phyloP scores from a whole-genome alignment of 2,113 vertebrate species.

The Callorhinus ursinus region DNA sequence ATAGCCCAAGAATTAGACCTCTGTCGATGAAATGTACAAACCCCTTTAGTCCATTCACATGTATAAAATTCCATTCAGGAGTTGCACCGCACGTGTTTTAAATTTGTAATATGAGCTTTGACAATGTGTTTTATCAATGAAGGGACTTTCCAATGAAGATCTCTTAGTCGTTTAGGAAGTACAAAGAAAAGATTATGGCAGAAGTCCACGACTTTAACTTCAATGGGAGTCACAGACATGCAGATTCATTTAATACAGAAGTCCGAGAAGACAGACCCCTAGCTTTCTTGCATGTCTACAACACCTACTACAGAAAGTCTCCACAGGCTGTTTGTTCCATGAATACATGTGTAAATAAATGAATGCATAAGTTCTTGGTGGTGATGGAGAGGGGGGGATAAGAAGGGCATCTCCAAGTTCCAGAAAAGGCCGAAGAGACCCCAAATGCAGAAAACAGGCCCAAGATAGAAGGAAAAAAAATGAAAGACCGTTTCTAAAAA shows the following conservation, averaged over 20 bases:
- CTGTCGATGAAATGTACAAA: constrained; percentile 26
- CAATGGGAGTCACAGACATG: neutral
- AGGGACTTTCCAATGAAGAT: constrained; percentile 45
- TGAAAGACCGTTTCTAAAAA: neutral
- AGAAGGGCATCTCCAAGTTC: neutral
- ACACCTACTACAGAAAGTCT: neutral
- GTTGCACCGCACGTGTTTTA: neutral
- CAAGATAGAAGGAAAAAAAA: neutral
- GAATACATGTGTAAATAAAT: neutral
- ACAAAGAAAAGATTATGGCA: constrained; percentile 38
- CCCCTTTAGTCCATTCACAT: neutral
- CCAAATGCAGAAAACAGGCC: neutral
- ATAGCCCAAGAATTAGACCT: neutral
- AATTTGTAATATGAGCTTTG: constrained; percentile 34
- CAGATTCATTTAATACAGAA: neutral
- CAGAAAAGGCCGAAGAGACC: neutral
- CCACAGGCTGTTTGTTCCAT: neutral
- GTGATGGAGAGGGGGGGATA: neutral
- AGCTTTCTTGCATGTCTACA: neutral
- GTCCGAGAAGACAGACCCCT: neutral
- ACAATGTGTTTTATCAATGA: constrained; percentile 56
- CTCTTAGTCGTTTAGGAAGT: constrained; percentile 9
- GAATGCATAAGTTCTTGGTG: neutral
- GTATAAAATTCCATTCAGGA: constrained; percentile 4
- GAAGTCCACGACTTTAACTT: constrained; percentile 16